Evolutionary conservation across 1,140 invertebrate species (phyloP), one percentile per base, ranked within the genome.

Genomic region (Anastrepha obliqua): DNA sequence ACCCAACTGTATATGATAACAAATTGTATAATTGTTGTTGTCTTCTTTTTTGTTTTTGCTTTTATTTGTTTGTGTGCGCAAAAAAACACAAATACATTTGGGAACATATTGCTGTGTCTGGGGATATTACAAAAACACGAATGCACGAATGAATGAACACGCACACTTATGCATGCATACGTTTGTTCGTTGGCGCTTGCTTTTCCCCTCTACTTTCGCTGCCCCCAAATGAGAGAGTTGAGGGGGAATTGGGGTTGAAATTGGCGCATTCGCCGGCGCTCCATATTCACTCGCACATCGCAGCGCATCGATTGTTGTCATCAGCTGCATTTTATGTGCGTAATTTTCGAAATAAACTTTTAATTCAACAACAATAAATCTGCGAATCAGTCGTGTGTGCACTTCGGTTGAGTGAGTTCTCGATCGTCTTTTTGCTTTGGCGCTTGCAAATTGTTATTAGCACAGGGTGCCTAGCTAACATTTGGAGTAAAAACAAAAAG

Each of bases 61-160:
- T 15, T 1, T 65, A 9, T 70, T 13, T 70, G 42, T 70, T 11
- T 74, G 42, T 74, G 11, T 74, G 15, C 44, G 42, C 4, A 11
- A 15, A 74, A 74, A 74, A 29, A 29, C 29, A 29, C 90, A 91
- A 90, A 91, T 89, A 90, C 90, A 90, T 90, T 87, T 86, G 62
- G 60, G 88, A 90, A 90, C 91, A 91, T 90, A 90, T 91, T 91
- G 91, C 88, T 90, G 89, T 88, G 90, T 91, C 91, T 91, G 88
- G 87, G 86, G 88, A 89, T 89, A 87, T 58, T 9, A 39, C 67
- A 67, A 55, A 60, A 67, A 74, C 17, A 44, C 44, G 11, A 9
- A 85, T 55, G 15, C 78, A 13, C 11, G 5, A 20, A 47, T 9
- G 15, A n/a, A 47, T 9, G 11, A 7, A 47, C 3, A 39, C 6